Conservation (phyloP, 2,888 invertebrate genomes). For the Melanchra persicariae region DNA sequence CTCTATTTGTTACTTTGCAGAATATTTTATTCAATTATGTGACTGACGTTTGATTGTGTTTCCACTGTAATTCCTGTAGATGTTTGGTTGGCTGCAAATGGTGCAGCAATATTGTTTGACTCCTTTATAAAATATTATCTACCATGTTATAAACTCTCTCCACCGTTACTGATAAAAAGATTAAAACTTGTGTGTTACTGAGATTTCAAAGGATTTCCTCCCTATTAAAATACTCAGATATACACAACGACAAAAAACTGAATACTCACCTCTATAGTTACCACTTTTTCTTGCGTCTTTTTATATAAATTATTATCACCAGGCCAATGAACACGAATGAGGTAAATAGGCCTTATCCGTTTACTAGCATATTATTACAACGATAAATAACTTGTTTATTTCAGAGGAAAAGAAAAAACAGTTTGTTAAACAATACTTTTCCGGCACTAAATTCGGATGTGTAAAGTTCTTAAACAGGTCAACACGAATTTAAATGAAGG, state of each 20-base stretch:
- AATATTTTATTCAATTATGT: background rate
- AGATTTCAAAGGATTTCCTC: conserved; percentile 19
- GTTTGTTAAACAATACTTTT: conserved; percentile 32
- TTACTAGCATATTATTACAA: conserved; percentile 45
- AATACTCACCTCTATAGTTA: conserved; percentile 14
- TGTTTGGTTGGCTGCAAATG: background rate
- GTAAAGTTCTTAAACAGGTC: conserved; percentile 67
- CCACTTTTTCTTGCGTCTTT: conserved; percentile 53
- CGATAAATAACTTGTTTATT: conserved; percentile 60
- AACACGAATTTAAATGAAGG: conserved; percentile 69
- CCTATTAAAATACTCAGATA: background rate
- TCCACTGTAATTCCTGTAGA: background rate
- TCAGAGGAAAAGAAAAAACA: conserved; percentile 18
- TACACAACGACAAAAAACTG: conserved; percentile 24
- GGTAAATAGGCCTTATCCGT: conserved; percentile 65
- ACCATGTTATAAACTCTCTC: background rate
- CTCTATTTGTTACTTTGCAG: background rate
- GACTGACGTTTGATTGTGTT: background rate
- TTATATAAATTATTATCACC: conserved; percentile 69
- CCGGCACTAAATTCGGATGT: conserved; percentile 30
- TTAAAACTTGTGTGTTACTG: background rate
- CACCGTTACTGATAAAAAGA: conserved; percentile 1
- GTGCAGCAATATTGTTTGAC: background rate
- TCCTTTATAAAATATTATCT: too few relatives aligned
- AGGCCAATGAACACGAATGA: conserved; percentile 68